phyloP scores from a whole-genome alignment of 2,888 invertebrate genomes.

The Rhorus exstirpatorius region DNA sequence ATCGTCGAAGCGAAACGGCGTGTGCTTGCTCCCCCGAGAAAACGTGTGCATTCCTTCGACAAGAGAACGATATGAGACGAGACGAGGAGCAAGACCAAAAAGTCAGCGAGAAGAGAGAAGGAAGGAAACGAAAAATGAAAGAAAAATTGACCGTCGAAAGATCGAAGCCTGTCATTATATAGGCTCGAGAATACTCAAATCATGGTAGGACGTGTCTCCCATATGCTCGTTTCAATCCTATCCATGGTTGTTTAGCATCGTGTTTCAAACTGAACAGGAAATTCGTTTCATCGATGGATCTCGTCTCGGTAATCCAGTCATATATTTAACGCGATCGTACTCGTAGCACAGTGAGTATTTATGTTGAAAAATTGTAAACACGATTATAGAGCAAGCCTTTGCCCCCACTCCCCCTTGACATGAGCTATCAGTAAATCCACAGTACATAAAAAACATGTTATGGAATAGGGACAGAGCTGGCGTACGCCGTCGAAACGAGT shows the following conservation, averaged over 20 bases:
- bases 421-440: constrained; percentile 39
- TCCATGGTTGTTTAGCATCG: too few species aligned
- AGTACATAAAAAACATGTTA: background rate
- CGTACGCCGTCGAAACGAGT: constrained; percentile 10
- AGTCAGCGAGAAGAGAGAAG: background rate
- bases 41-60: constrained; percentile 59
- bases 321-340: background rate
- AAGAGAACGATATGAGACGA: constrained; percentile 22
- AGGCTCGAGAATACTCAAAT: constrained; percentile 11
- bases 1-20: constrained; percentile 36
- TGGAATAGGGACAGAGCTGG: background rate
- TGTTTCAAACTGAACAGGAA: background rate
- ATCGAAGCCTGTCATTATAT: constrained; percentile 50
- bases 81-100: background rate
- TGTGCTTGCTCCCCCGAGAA: constrained; percentile 23
- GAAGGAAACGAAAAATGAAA: background rate
- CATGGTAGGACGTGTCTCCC: background rate
- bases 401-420: constrained; percentile 2
- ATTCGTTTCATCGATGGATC: background rate
- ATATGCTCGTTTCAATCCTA: background rate
- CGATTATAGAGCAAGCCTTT: constrained; percentile 7
- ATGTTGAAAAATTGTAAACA: constrained; percentile 28
- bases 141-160: constrained; percentile 31
- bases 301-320: constrained; percentile 3
- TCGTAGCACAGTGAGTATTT: background rate